Percentiles rank a stretch among this genome's conserved stretches.
These are phyloP conservation scores for Sinocyclocheilus grahami DNA, from an alignment of 2,113 vertebrate genomes.

Conservation along the genomic window DNA sequence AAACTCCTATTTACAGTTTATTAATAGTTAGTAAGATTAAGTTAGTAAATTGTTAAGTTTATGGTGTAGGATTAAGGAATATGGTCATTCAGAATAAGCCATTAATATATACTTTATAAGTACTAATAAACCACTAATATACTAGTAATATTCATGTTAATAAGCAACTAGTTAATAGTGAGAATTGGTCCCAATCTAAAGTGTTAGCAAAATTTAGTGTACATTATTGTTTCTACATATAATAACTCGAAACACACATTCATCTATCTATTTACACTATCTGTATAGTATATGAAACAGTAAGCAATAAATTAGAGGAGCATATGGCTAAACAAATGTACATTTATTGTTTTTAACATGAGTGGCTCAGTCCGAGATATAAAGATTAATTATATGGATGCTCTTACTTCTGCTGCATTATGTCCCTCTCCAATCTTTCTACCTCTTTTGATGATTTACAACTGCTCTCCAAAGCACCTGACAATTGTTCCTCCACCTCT, in stretches of 20 bases:
- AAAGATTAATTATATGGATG: background rate
- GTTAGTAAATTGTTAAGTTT: too few relatives aligned
- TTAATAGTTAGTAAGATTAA: too few relatives aligned
- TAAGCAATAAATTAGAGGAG: background rate
- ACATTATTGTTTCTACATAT: background rate
- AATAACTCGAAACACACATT: background rate
- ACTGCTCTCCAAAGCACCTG: constrained; percentile 73
- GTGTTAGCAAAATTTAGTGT: background rate
- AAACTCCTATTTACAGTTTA: too few relatives aligned
- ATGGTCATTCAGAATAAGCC: too few relatives aligned
- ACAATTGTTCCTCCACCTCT: constrained; percentile 77
- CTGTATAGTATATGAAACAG: background rate
- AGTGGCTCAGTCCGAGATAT: background rate
- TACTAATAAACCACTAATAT: too few relatives aligned
- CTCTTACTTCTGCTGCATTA: constrained; percentile 76
- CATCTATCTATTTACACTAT: too few relatives aligned
- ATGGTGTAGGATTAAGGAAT: too few relatives aligned
- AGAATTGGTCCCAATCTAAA: background rate
- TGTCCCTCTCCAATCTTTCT: constrained; percentile 73
- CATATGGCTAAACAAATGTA: background rate
- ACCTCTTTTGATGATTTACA: constrained; percentile 70
- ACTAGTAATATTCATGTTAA: too few relatives aligned
- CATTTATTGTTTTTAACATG: background rate
- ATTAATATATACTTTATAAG: too few relatives aligned
- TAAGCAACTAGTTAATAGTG: background rate